Evolutionary conservation across 1,140 invertebrate species (phyloP).

Genomic region (Leptopilina boulardi): DNA sequence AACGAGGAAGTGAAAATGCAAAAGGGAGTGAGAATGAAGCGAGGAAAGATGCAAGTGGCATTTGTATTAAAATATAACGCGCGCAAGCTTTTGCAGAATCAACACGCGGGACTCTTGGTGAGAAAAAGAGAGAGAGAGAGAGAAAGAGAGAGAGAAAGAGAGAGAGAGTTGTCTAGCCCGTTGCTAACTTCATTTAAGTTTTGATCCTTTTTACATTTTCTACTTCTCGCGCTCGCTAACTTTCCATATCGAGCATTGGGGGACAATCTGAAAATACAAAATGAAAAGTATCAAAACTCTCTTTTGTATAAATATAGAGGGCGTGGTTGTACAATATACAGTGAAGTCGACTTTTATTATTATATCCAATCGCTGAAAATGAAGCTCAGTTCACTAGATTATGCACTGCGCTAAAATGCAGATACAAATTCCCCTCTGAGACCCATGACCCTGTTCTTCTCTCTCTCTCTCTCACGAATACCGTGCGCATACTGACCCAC

Average conservation of each 20-base stretch:
- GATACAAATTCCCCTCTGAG: slow-evolving; percentile 41
- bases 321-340: slow-evolving; percentile 34
- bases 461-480: neutral
- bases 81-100: slow-evolving; percentile 9
- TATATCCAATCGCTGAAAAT: slow-evolving; percentile 42
- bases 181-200: slow-evolving; percentile 59
- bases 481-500: neutral
- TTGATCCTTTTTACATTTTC: slow-evolving; percentile 40
- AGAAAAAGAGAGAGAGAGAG: too few species aligned
- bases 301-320: slow-evolving; percentile 16
- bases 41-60: slow-evolving; percentile 26
- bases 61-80: slow-evolving; percentile 27
- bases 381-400: slow-evolving; percentile 42
- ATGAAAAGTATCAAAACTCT: slow-evolving; percentile 32
- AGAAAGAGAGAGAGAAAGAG: too few species aligned
- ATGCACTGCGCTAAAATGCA: slow-evolving; percentile 45
- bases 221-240: slow-evolving; percentile 36
- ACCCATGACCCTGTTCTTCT: slow-evolving; percentile 41
- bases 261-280: slow-evolving; percentile 32
- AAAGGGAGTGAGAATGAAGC: slow-evolving; percentile 34
- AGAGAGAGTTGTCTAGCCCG: slow-evolving; percentile 10
- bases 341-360: slow-evolving; percentile 43
- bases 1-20: slow-evolving; percentile 19
- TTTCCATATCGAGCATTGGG: slow-evolving; percentile 48
- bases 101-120: neutral